phyloP scores from a whole-genome alignment of 2,888 invertebrate species.

The Linnaemya tessellans region DNA sequence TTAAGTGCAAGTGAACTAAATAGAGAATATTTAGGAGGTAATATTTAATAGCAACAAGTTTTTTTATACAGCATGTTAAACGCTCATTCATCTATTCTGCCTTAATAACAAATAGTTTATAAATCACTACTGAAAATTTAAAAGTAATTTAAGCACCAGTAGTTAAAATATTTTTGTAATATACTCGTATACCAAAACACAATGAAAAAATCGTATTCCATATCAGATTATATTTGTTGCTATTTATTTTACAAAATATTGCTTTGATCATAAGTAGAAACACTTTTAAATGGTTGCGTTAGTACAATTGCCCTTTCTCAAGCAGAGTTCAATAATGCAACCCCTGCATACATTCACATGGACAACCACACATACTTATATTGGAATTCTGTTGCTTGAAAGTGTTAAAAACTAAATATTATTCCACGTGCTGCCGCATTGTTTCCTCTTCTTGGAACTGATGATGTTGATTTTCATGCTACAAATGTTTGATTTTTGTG shows the following conservation, averaged over 20 bases:
- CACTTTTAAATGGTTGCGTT: background rate
- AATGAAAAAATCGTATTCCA: background rate
- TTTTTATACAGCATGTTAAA: background rate
- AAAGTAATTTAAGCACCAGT: background rate
- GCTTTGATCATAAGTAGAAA: background rate
- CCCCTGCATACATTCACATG: too few species aligned
- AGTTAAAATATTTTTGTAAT: background rate
- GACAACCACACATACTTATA: too few species aligned
- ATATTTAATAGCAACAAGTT: background rate
- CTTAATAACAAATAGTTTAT: background rate
- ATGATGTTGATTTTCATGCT: constrained; percentile 21
- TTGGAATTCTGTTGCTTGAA: constrained; percentile 35
- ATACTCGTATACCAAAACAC: too few species aligned
- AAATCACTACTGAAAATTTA: background rate
- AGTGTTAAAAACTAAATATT: constrained; percentile 60
- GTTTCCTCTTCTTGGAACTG: background rate
- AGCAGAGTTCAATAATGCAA: background rate
- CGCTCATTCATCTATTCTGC: background rate
- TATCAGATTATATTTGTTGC: constrained; percentile 36
- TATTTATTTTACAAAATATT: constrained; percentile 23
- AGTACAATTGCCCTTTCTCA: background rate
- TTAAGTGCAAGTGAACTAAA: background rate
- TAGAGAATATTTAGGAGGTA: background rate
- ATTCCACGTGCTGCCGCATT: constrained; percentile 53
- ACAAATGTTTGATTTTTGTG: constrained; percentile 18